Base-by-base conservation (phyloP, 1,140 invertebrate genomes). In the Anastatus disparis region DNA sequence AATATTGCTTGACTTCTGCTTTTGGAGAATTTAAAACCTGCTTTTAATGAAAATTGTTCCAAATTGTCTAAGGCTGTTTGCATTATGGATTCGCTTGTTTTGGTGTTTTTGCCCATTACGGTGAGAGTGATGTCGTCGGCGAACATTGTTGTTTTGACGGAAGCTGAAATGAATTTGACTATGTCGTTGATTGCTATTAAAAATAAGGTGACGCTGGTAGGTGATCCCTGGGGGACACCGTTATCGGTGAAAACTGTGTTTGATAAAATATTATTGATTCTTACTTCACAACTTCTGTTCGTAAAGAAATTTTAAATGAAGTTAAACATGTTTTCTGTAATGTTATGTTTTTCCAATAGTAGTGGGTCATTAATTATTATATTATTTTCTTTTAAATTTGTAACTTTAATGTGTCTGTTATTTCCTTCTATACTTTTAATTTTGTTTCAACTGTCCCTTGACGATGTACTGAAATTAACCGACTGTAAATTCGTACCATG, bases 301-400 rank as follows among this genome's bases (percentile, higher is more conserved):
- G 27, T 53, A 4, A 15, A 72, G 61, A 73, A 42, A 56, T 50
- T 1, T 73, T 72, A 59, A 81, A 81, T 10, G 66, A 72, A 17
- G 69, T 44, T 7, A 71, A 76, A 44, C 80, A 70, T 22, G 71
- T n/a, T n/a, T n/a, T n/a, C n/a, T n/a, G n/a, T n/a, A n/a, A n/a
- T n/a, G n/a, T n/a, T n/a, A n/a, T n/a, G 44, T 52, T 81, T 61
- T 13, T 75, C 63, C 9, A 72, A 77, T 73, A 77, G 75, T 6
- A 61, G 44, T 1, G 44, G 27, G 8, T 61, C 35, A 7, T 67
- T 65, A 20, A 67, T 42, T 6, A 46, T n/a, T n/a, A n/a, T n/a
- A n/a, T n/a, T n/a, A n/a, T n/a, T n/a, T n/a, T n/a, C n/a, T n/a
- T n/a, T n/a, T n/a, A n/a, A n/a, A n/a, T n/a, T n/a, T n/a, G n/a